A percentile compares a stretch with the other conserved stretches of the same genome.
These are phyloP conservation scores for Puntigrus tetrazona DNA, from an alignment of 2,113 vertebrate genomes.

Conservation along the genomic window DNA sequence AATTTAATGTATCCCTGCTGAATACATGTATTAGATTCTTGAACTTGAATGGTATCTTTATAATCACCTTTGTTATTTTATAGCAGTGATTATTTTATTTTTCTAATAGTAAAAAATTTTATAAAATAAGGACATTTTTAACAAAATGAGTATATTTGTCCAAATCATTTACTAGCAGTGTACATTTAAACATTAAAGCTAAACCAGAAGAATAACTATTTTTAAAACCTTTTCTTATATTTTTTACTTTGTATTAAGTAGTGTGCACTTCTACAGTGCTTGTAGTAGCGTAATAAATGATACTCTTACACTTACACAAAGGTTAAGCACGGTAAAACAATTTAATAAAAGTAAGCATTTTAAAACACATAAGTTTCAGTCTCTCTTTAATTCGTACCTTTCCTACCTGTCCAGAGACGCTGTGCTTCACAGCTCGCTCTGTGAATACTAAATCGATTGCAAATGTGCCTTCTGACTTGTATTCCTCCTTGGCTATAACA, in stretches of 20 bases:
- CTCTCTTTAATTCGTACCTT: slow-evolving; percentile 38
- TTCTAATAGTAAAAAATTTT: not conserved
- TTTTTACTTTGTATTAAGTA: not conserved
- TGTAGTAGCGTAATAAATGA: not conserved
- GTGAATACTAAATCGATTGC: slow-evolving; percentile 55
- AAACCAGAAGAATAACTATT: no score
- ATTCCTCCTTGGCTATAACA: slow-evolving; percentile 54
- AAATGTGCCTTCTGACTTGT: slow-evolving; percentile 57
- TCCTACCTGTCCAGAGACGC: slow-evolving; percentile 53
- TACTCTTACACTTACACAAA: not conserved
- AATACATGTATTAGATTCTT: not conserved
- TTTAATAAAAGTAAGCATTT: not conserved
- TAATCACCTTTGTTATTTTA: not conserved
- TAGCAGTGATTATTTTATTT: not conserved
- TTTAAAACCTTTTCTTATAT: no score
- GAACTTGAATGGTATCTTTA: no score
- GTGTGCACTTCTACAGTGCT: not conserved
- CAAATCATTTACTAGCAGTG: no score
- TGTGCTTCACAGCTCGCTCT: slow-evolving; percentile 55
- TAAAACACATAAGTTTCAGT: not conserved
- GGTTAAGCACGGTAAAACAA: not conserved
- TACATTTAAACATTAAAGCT: no score
- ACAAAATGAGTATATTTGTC: no score
- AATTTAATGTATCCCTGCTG: not conserved
- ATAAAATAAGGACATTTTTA: no score